Evolutionary conservation across 1,140 invertebrate species (phyloP), one percentile per base, ranked within the genome.

Genomic region (Cataglyphis hispanica): DNA sequence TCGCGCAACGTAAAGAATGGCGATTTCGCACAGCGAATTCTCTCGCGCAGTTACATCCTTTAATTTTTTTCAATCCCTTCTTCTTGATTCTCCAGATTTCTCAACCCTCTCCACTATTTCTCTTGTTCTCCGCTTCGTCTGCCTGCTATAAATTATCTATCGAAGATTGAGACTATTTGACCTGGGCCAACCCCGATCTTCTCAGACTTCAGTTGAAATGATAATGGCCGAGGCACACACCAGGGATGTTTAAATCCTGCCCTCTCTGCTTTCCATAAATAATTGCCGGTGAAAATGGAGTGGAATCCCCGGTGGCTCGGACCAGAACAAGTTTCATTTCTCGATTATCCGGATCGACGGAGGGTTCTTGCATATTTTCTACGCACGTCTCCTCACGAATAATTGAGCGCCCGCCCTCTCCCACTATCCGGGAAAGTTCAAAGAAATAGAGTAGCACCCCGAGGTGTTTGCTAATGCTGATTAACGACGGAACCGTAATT

Each of bases 201-300:
- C 84, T 87, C 88, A 89, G 75, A 76, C 25, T 89, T 58, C 69
- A 87, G 85, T 90, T 90, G 87, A 87, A 90, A 89, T 90, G 87
- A 90, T 90, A 90, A 90, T 89, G 80, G 80, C 25, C 60, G n/a
- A 61, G 56, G 74, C 40, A 67, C 85, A 78, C 88, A 81, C 85
- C 63, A 40, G 85, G 87, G 88, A 90, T 86, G 86, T 86, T 86
- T 90, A 90, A 90, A 89, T 90, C 78, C 85, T 87, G 60, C 87
- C 78, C 72, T 69, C 85, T 83, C 85, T 83, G 85, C 85, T 90
- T 89, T 90, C 88, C 87, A 90, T 90, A 90, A 90, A 90, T 90
- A 90, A 90, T 90, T 90, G 88, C 58, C 64, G 61, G 40, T 89
- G 63, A 87, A 86, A 89, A 89, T 88, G 87, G 87, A 89, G 84